Conservation (phyloP, 1,140 invertebrate species). For the Drosophila biarmipes region DNA sequence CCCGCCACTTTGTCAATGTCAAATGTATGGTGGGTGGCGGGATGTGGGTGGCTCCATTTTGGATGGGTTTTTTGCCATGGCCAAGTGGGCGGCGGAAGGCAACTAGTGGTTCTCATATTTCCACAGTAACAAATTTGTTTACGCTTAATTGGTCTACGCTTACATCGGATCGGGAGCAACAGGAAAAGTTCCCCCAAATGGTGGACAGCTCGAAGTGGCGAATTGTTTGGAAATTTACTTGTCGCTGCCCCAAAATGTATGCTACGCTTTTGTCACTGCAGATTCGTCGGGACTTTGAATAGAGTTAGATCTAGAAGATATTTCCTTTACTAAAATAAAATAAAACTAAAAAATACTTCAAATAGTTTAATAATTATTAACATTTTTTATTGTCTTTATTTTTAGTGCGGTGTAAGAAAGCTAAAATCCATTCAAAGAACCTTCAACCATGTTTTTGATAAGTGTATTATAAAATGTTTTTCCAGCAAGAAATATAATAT, state of each 20-base stretch:
- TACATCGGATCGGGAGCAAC: conserved; percentile 56
- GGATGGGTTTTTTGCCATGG: conserved; percentile 10
- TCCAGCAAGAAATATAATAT: too few relatives aligned
- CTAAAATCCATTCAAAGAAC: too few relatives aligned
- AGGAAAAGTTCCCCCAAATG: neutral
- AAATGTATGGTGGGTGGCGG: conserved; percentile 3
- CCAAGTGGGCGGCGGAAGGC: conserved; percentile 41
- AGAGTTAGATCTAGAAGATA: too few relatives aligned
- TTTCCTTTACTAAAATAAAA: too few relatives aligned
- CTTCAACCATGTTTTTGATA: too few relatives aligned
- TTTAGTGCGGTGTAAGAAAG: too few relatives aligned
- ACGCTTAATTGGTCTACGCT: conserved; percentile 80
- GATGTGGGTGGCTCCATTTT: neutral
- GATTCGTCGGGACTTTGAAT: neutral
- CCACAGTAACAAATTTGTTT: conserved; percentile 76
- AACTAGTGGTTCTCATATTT: conserved; percentile 78
- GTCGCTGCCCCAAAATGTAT: conserved; percentile 29
- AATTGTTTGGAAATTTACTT: conserved; percentile 25
- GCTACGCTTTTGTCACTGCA: conserved; percentile 24
- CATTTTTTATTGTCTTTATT: too few relatives aligned
- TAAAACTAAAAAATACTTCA: too few relatives aligned
- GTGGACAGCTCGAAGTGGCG: conserved; percentile 25
- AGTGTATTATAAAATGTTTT: too few relatives aligned
- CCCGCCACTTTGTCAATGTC: conserved; percentile 72
- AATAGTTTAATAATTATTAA: too few relatives aligned